Conservation (phyloP, 2,888 invertebrate genomes). For the Caenorhabditis auriculariae region DNA sequence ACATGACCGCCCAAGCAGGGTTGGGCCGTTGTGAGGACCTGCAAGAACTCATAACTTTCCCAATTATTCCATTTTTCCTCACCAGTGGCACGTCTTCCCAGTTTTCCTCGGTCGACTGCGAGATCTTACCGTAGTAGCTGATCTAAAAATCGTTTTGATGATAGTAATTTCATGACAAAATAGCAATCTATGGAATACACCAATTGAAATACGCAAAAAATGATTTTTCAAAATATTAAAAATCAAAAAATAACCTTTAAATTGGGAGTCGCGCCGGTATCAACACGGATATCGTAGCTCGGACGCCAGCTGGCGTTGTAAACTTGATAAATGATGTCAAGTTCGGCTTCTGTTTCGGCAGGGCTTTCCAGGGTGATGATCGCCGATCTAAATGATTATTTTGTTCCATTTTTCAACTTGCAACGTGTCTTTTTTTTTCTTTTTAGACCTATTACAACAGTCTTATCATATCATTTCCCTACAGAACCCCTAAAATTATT, state of each 20-base stretch:
- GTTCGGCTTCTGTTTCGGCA: constrained; percentile 16
- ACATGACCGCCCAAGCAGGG: constrained; percentile 51
- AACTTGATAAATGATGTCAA: constrained; percentile 46
- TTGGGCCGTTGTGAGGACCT: constrained; percentile 48
- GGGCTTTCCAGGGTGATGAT: constrained; percentile 26
- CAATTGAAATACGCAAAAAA: too few relatives aligned
- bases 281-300: constrained; percentile 54
- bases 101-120: constrained; percentile 65
- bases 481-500: background rate
- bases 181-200: too few relatives aligned
- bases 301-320: constrained; percentile 49
- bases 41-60: constrained; percentile 25
- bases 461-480: background rate
- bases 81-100: constrained; percentile 55
- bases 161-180: too few relatives aligned
- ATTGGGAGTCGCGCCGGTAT: constrained; percentile 16
- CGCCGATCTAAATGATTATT: constrained; percentile 18
- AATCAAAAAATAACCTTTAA: too few relatives aligned
- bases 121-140: constrained; percentile 16
- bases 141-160: constrained; percentile 2
- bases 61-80: constrained; percentile 24
- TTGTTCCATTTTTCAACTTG: background rate
- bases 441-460: background rate
- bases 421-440: background rate
- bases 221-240: too few relatives aligned